Evolutionary conservation across 2,888 invertebrate genomes (phyloP).

Genomic region (Cheilosia vernalis): DNA sequence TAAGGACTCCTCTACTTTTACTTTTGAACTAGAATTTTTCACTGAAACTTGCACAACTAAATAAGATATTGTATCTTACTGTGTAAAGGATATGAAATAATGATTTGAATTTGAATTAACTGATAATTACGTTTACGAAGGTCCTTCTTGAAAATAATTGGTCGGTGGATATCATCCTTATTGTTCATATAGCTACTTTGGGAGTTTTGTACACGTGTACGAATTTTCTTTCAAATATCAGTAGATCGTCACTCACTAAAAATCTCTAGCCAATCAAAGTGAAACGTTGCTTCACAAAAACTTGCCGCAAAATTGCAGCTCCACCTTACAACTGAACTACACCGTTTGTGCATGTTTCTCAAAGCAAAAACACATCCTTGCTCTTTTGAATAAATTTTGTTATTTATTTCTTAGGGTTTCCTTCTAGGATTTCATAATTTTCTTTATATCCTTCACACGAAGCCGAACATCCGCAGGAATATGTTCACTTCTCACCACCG

Average conservation of each 20-base stretch:
- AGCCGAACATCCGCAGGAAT: constrained; percentile 40
- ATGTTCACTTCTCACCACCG: constrained; percentile 50
- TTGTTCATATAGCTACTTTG: too few relatives aligned
- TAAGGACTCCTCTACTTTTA: too few relatives aligned
- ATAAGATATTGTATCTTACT: too few relatives aligned
- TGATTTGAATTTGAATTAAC: too few relatives aligned
- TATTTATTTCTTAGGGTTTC: constrained; percentile 39
- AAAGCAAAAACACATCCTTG: constrained; percentile 18
- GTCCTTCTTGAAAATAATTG: too few relatives aligned
- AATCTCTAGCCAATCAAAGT: neutral
- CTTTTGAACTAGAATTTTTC: too few relatives aligned
- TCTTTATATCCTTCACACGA: constrained; percentile 45
- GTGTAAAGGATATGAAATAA: too few relatives aligned
- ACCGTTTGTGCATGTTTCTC: constrained; percentile 20
- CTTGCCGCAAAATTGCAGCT: neutral
- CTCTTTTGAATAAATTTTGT: constrained; percentile 33
- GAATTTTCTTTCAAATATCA: too few relatives aligned
- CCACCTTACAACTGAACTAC: neutral
- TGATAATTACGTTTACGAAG: too few relatives aligned
- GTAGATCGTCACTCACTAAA: neutral
- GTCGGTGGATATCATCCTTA: too few relatives aligned
- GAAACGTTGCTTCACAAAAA: neutral
- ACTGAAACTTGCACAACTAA: too few relatives aligned
- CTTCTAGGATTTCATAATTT: constrained; percentile 68
- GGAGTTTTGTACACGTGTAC: too few relatives aligned